Percentiles rank a stretch among this genome's conserved stretches.
phyloP scores from a whole-genome alignment of 1,140 invertebrate genomes.

The Cyrtorhinus lividipennis region DNA sequence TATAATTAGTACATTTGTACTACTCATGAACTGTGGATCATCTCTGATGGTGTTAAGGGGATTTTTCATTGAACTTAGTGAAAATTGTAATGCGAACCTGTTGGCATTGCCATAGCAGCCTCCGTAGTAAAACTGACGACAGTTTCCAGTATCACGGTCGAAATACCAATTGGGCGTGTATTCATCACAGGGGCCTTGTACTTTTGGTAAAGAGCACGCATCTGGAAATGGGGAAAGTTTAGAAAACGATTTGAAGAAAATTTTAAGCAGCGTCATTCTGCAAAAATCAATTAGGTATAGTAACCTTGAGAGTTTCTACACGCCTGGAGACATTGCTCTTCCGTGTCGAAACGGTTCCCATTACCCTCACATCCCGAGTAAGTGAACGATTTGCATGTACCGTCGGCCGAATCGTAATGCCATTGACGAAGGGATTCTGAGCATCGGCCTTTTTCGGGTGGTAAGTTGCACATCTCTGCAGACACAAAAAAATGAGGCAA shows the following conservation, averaged over 20 bases:
- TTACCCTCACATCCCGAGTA: slow-evolving; percentile 79
- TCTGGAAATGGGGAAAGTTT: too few relatives aligned
- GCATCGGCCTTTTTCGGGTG: slow-evolving; percentile 53
- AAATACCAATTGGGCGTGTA: slow-evolving; percentile 57
- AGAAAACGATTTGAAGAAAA: too few relatives aligned
- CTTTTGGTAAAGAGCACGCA: slow-evolving; percentile 51
- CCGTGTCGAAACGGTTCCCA: slow-evolving; percentile 62
- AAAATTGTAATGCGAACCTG: slow-evolving; percentile 32
- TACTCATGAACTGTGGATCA: too few relatives aligned
- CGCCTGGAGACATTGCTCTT: slow-evolving; percentile 59
- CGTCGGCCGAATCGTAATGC: slow-evolving; percentile 61
- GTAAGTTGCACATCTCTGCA: slow-evolving; percentile 55
- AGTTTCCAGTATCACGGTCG: slow-evolving; percentile 45
- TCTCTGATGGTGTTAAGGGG: too few relatives aligned
- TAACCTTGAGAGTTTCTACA: slow-evolving; percentile 38
- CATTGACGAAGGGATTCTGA: slow-evolving; percentile 41
- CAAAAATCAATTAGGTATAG: too few relatives aligned
- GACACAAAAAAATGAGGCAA: too few relatives aligned
- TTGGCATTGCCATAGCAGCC: slow-evolving; percentile 58
- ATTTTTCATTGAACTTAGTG: too few relatives aligned
- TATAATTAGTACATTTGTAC: too few relatives aligned
- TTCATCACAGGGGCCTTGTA: slow-evolving; percentile 56
- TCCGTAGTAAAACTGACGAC: slow-evolving; percentile 51
- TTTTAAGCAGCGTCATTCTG: too few relatives aligned
- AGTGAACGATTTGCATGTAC: slow-evolving; percentile 64